phyloP scores from a whole-genome alignment of 2,797 vertebrate genomes.

The Melopsittacus undulatus region DNA sequence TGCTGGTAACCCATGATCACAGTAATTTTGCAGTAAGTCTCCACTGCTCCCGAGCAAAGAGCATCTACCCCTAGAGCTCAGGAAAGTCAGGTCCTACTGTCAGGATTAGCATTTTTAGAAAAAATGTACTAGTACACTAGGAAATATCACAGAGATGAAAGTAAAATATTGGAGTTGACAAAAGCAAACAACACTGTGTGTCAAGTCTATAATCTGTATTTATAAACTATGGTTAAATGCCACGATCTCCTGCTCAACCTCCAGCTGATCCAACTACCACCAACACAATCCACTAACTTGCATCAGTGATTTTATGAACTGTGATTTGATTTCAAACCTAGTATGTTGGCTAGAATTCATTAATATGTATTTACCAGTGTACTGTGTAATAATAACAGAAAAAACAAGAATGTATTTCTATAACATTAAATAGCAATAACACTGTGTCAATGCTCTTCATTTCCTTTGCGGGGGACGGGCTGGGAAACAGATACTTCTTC shows the following conservation, averaged over 20 bases:
- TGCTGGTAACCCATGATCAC: not conserved
- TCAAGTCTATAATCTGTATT: not conserved
- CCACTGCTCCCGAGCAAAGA: not conserved
- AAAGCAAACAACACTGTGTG: not conserved
- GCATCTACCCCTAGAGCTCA: not conserved
- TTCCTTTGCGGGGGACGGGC: not conserved
- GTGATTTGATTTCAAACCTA: not conserved
- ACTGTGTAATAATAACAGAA: not conserved
- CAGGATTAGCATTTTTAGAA: not conserved
- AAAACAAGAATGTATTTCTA: not conserved
- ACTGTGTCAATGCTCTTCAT: not conserved
- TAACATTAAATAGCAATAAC: not conserved
- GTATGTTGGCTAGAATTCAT: not conserved
- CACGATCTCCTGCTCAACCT: not conserved
- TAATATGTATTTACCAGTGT: not conserved
- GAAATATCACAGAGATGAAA: not conserved
- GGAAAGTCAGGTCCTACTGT: not conserved
- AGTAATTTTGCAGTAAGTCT: not conserved
- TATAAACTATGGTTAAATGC: not conserved
- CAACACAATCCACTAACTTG: not conserved
- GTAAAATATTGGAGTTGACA: not conserved
- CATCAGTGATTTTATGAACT: not conserved
- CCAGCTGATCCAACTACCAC: not conserved
- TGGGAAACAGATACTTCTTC: not conserved
- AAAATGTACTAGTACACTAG: not conserved